Conservation (phyloP, 1,140 invertebrate species). For the Centruroides vittatus region DNA sequence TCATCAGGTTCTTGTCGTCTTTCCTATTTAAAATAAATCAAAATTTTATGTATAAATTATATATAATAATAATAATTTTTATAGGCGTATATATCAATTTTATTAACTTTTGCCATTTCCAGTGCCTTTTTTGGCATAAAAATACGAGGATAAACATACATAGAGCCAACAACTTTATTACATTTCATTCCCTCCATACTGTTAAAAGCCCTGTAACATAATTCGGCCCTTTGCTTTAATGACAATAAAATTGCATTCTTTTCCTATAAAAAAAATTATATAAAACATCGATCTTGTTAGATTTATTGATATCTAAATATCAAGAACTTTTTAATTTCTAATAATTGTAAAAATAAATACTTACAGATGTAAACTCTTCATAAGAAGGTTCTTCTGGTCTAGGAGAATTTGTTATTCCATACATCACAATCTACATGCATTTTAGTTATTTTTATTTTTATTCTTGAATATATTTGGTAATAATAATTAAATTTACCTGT, state of each 20-base stretch:
- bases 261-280: slow-evolving; percentile 47
- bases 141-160: slow-evolving; percentile 89
- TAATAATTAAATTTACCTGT: slow-evolving; percentile 36
- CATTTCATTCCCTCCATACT: slow-evolving; percentile 76
- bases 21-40: background rate
- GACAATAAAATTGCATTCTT: slow-evolving; percentile 63
- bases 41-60: background rate
- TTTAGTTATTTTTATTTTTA: background rate
- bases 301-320: no score
- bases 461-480: background rate
- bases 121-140: slow-evolving; percentile 60
- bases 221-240: slow-evolving; percentile 54
- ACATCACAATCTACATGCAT: slow-evolving; percentile 8
- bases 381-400: slow-evolving; percentile 68
- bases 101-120: slow-evolving; percentile 50
- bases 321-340: no score
- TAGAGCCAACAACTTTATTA: slow-evolving; percentile 79
- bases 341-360: background rate
- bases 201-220: slow-evolving; percentile 84
- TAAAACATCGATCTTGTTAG: background rate
- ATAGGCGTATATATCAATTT: no score
- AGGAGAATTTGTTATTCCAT: slow-evolving; percentile 27
- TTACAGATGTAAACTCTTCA: slow-evolving; percentile 23
- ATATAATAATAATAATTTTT: no score
- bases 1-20: slow-evolving; percentile 51